Percentiles rank a stretch among this genome's conserved stretches.
These are phyloP conservation scores for Steinernema khuongi DNA, from an alignment of 1,140 invertebrate species.

Conservation along the genomic window DNA sequence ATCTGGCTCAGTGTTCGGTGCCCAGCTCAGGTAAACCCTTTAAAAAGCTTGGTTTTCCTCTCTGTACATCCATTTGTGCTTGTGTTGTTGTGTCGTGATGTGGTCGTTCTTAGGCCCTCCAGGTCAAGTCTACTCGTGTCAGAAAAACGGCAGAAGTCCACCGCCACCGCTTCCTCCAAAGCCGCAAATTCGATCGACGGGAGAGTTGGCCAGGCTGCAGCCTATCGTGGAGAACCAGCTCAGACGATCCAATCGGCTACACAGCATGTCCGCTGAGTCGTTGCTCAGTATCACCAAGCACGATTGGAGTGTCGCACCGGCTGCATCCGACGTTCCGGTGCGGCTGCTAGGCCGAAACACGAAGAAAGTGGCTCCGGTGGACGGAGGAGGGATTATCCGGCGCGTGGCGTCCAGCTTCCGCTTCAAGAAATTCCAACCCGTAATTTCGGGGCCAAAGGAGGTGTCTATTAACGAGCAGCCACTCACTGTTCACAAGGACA, in stretches of 20 bases:
- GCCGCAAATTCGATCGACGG: background rate
- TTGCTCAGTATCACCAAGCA: background rate
- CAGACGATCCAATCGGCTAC: background rate
- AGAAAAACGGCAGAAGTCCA: background rate
- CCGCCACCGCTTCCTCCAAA: background rate
- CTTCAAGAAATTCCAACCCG: background rate
- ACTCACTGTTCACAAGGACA: background rate
- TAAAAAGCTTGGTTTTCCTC: background rate
- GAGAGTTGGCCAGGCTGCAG: background rate
- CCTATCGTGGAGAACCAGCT: background rate
- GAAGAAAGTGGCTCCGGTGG: background rate
- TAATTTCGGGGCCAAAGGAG: slow-evolving; percentile 1
- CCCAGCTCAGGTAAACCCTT: background rate
- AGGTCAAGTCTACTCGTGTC: background rate
- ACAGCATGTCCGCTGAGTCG: slow-evolving; percentile 5
- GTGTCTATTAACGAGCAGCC: slow-evolving; percentile 9
- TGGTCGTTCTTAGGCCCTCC: background rate
- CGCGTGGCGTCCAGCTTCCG: slow-evolving; percentile 7
- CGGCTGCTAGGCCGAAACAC: background rate
- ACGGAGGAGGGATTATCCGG: background rate
- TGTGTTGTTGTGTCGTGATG: background rate
- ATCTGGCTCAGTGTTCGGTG: background rate
- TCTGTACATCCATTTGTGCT: background rate
- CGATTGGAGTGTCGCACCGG: background rate
- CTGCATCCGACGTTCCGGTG: background rate